Percentiles rank a stretch among this genome's conserved stretches.
These are phyloP conservation scores for Galleria mellonella DNA, from an alignment of 1,140 invertebrate species.

Conservation along the genomic window DNA sequence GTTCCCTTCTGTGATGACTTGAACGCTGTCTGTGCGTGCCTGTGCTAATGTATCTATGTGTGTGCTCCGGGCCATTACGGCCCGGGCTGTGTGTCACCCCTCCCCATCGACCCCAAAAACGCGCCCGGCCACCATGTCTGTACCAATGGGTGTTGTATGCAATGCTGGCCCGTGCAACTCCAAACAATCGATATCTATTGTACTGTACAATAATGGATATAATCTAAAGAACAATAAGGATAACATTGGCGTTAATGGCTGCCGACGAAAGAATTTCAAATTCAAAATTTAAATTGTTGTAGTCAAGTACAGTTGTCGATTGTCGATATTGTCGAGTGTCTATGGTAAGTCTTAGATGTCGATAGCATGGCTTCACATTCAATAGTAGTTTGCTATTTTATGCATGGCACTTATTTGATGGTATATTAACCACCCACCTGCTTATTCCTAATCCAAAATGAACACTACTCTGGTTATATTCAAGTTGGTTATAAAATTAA, in stretches of 20 bases:
- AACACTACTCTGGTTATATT: conserved; percentile 14
- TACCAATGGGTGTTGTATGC: conserved; percentile 64
- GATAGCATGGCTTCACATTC: conserved; percentile 51
- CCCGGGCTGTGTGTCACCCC: conserved; percentile 14
- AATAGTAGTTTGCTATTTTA: conserved; percentile 14
- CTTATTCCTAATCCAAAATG: conserved; percentile 33
- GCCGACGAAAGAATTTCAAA: conserved; percentile 62
- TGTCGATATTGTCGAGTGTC: conserved; percentile 64
- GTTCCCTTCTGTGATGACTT: conserved; percentile 53
- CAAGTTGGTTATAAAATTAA: too few species aligned
- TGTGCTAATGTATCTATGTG: conserved; percentile 47
- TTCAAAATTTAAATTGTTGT: conserved; percentile 52
- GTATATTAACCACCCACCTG: conserved; percentile 25
- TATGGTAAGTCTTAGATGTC: conserved; percentile 55
- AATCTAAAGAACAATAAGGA: not conserved
- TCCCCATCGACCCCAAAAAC: conserved; percentile 7
- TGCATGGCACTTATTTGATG: conserved; percentile 21
- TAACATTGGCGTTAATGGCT: conserved; percentile 67
- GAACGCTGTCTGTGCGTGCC: conserved; percentile 56
- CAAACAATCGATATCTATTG: conserved; percentile 68
- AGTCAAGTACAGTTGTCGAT: conserved; percentile 69
- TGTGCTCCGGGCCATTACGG: conserved; percentile 15
- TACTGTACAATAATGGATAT: conserved; percentile 27
- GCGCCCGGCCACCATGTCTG: conserved; percentile 28
- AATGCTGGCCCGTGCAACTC: conserved; percentile 51